Evolutionary conservation across 2,113 vertebrate genomes (phyloP), one percentile per base, ranked within the genome.

Genomic region (Ptilorrhoa leucosticta): DNA sequence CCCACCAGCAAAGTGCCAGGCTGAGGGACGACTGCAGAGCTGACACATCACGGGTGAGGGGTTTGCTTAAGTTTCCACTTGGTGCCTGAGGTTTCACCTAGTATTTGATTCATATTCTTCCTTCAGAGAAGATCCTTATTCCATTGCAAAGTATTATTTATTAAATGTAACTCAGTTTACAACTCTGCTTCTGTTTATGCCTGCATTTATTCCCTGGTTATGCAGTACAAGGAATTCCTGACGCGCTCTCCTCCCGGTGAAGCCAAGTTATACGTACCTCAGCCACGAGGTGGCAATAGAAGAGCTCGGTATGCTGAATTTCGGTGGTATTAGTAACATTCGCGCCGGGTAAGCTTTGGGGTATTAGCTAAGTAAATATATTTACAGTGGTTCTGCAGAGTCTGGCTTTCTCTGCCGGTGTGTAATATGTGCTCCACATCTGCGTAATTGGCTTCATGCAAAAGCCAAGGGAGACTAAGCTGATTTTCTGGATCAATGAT

Each of bases 211-310:
- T 47, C 13, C 6, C 16, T 80, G 33, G 0, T 28, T 40, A 6
- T 1, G 4, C 30, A 60, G 6, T 2, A 5, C 16, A 16, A 30
- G 33, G 37, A 33, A 40, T 70, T 78, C 51, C 24, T 42, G 7
- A 3, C 2, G 1, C 0, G 1, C 17, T 33, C 4, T 23, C 17
- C 11, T 82, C 5, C 7, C 4, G 4, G 4, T 10, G 30, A 35
- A 82, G 28, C 31, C 45, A 13, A 9, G 53, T 53, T 48, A 42
- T 69, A 9, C 9, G 1, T 14, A 17, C 4, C 0, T n/a, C 31
- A 70, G 75, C 94, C 96, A 96, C 90, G 18, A 83, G 94, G 68
- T 95, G 96, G 95, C 94, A 93, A 69, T 93, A n/a, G 19, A 86
- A 31, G 89, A 91, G 60, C 58, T 93, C 27, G 39, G 9, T 0